Conservation (phyloP, 2,113 vertebrate species). For the Eubucco bourcierii region DNA sequence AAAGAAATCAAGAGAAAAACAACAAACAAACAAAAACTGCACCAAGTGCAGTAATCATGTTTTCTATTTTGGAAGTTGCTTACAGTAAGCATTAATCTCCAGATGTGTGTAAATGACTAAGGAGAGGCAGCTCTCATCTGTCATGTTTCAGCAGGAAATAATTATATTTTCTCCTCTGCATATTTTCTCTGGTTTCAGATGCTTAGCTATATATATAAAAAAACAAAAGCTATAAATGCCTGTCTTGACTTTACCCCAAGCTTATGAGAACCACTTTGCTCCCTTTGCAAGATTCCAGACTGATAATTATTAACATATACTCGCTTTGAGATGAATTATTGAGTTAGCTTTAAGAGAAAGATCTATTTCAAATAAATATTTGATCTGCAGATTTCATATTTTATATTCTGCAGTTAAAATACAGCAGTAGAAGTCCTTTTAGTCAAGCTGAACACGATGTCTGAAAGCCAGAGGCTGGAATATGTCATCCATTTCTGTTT, state of each 20-base stretch:
- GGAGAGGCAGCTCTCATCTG: neutral
- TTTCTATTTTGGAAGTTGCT: slow-evolving; percentile 31
- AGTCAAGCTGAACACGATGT: neutral
- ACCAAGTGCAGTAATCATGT: neutral
- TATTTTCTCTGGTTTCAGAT: neutral
- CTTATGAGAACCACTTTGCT: neutral
- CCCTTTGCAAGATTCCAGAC: neutral
- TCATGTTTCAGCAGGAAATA: slow-evolving; percentile 17
- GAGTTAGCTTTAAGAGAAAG: neutral
- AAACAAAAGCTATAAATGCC: neutral
- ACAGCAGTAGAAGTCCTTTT: neutral
- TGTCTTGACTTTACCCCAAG: neutral
- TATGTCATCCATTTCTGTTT: neutral
- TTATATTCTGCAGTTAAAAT: neutral
- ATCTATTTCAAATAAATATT: neutral
- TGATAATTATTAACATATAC: neutral
- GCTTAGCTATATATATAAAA: neutral
- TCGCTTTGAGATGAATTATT: neutral
- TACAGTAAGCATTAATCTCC: slow-evolving; percentile 14
- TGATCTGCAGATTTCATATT: neutral
- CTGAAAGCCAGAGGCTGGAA: neutral
- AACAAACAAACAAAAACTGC: neutral
- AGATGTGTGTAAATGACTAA: neutral
- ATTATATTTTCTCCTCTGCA: slow-evolving; percentile 7
- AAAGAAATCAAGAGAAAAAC: neutral